Evolutionary conservation across 2,888 invertebrate genomes (phyloP), one percentile per base, ranked within the genome.

Genomic region (Drosophila rellima): DNA sequence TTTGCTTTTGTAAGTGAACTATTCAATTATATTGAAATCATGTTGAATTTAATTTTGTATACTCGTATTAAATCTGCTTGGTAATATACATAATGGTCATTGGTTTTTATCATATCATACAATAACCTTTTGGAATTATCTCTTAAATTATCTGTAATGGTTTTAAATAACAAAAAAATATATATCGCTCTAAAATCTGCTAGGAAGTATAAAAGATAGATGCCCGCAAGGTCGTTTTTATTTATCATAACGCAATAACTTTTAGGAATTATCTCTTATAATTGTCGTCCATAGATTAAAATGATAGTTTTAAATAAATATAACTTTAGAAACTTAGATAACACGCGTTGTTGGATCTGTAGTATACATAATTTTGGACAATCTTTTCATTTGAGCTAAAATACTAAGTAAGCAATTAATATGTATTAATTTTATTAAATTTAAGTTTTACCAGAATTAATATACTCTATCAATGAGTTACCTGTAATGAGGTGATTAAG

Each of bases 1-100:
- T 29, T 20, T 56, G 23, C 40, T 33, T 63, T 74, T 74, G 70
- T 76, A 76, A 74, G 74, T 74, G 66, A 37, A 48, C 13, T 54
- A 45, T 31, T 56, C 2, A 11, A 17, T 44, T 26, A 5, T 20
- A 51, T 57, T 51, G 29, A 17, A 40, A 15, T 18, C 18, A 35
- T 20, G 35, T 20, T 39, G 23, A 35, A n/a, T 40, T 29, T n/a
- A 4, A 33, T 45, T 35, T n/a, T 11, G 23, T 29, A 7, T 45
- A 26, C 6, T 13, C 15, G 23, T 17, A 39, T 70, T 18, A 29
- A 31, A 40, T 40, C 42, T 44, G 17, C 31, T 33, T 13, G 26
- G 33, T 31, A 50, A 60, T 29, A 20, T n/a, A 45, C 23, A 64
- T 11, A 29, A 20, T 8, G 26, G 13, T 11, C 17, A 23, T 52